A percentile compares a stretch with the other conserved stretches of the same genome.
Evolutionary conservation across 1,140 invertebrate genomes (phyloP).

Genomic region (Nilaparvata lugens): DNA sequence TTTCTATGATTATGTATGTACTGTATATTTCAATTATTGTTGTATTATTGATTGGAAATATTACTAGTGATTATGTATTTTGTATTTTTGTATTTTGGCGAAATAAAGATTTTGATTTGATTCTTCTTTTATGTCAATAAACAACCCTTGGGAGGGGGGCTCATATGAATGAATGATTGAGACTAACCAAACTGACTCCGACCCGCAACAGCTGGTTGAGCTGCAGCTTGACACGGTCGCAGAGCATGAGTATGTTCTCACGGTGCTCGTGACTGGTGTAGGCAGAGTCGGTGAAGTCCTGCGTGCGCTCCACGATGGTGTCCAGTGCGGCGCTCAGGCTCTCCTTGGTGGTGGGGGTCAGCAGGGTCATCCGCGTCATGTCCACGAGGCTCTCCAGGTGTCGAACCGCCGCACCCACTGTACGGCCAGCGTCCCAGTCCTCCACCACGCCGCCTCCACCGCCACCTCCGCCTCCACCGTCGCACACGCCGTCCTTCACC

Average conservation of each 20-base stretch:
- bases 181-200: conserved; percentile 71
- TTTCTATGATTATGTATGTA: too few relatives aligned
- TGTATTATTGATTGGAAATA: too few relatives aligned
- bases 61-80: too few relatives aligned
- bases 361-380: conserved; percentile 27
- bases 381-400: conserved; percentile 79
- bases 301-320: conserved; percentile 85
- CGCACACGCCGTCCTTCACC: conserved; percentile 83
- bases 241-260: conserved; percentile 87
- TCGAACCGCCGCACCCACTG: conserved; percentile 68
- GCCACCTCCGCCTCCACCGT: conserved; percentile 34
- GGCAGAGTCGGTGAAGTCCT: conserved; percentile 98
- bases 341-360: conserved; percentile 36
- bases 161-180: too few relatives aligned
- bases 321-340: conserved; percentile 77
- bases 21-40: too few relatives aligned
- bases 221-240: conserved; percentile 77
- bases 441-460: conserved; percentile 39
- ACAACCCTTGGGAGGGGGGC: too few relatives aligned
- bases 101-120: too few relatives aligned
- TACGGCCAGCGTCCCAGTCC: conserved; percentile 54
- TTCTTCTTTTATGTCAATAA: too few relatives aligned
- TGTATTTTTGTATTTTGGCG: too few relatives aligned
- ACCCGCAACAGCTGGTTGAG: conserved; percentile 76
- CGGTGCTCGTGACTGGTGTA: conserved; percentile 96